These are phyloP conservation scores for Syngnathoides biaculeatus DNA, from an alignment of 2,113 vertebrate genomes.

Conservation along the genomic window DNA sequence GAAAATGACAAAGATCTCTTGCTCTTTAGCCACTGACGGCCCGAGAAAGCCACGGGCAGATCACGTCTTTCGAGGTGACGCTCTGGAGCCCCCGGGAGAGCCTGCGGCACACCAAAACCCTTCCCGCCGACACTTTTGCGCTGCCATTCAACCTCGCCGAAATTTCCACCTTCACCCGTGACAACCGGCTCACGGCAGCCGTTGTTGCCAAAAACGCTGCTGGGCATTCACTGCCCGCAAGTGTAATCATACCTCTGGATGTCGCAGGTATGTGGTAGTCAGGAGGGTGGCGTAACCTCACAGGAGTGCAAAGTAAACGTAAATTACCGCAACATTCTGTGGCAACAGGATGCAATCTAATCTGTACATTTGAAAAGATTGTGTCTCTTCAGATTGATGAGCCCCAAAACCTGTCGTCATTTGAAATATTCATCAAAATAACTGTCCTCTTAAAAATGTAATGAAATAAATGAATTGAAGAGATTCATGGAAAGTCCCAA, in stretches of 20 bases:
- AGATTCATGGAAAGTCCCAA: too few relatives aligned
- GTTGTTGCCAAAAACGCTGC: conserved; percentile 54
- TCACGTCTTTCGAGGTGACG: conserved; percentile 60
- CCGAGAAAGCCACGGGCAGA: conserved; percentile 58
- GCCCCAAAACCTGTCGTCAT: too few relatives aligned
- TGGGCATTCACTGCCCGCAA: conserved; percentile 51
- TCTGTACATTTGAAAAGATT: neutral
- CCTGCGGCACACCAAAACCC: conserved; percentile 9
- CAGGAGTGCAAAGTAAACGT: neutral
- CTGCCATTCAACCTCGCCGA: conserved; percentile 51
- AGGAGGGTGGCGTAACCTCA: neutral
- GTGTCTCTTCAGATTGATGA: too few relatives aligned
- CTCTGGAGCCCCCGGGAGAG: conserved; percentile 47
- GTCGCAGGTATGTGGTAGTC: conserved; percentile 48
- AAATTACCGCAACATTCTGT: neutral
- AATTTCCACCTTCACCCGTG: conserved; percentile 13
- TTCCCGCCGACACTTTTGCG: conserved; percentile 5
- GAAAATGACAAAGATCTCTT: neutral
- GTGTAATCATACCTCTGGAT: conserved; percentile 39
- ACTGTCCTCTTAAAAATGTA: too few relatives aligned
- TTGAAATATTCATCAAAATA: too few relatives aligned
- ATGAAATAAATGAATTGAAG: too few relatives aligned
- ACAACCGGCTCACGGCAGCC: conserved; percentile 35
- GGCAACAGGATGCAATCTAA: neutral
- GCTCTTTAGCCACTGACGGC: conserved; percentile 54